Base-by-base conservation (phyloP, 2,888 invertebrate genomes). In the Ichneumoninae sp. region DNA sequence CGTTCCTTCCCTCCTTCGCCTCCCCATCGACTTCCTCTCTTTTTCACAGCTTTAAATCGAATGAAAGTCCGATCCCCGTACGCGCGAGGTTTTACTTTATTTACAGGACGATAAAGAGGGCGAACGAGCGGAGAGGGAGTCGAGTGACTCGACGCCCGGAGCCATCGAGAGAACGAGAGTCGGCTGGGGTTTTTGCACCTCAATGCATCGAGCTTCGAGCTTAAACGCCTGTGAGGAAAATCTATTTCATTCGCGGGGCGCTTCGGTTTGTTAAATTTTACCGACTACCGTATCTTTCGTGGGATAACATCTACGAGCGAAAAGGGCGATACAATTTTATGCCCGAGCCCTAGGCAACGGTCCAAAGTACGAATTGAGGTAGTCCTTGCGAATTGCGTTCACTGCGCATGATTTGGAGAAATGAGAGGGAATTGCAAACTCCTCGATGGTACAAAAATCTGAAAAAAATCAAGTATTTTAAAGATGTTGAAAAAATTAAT, bases 1-100 rank as follows among this genome's bases (percentile, higher is more conserved):
- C 72, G 60, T 72, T 60, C 60, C 62, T 44, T 62, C 26, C n/a
- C 62, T 65, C 65, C 36, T 33, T 86, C 86, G 80, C 83, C 80
- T 83, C 82, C 71, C 83, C 68, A 72, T 83, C 87, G 80, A 79
- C 78, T 72, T 85, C 83, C 84, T 86, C 86, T 84, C 86, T 89
- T 87, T 88, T 87, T 85, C 79, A 85, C 83, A 85, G 86, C 88
- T 88, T 86, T 85, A 89, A 91, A 91, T 91, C 90, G 88, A 90
- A 91, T 91, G 90, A 91, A 91, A 90, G 89, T 91, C 89, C 81
- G 84, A 87, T 88, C 87, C 76, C 83, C 69, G 82, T 86, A 85
- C 83, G 70, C 83, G 78, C 44, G 69, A 72, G 86, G 80, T 88
- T 88, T 89, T 87, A 83, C 87, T 89, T 89, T 91, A 92, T 91